phyloP scores from a whole-genome alignment of 2,113 vertebrate species.

The Canis aureus region DNA sequence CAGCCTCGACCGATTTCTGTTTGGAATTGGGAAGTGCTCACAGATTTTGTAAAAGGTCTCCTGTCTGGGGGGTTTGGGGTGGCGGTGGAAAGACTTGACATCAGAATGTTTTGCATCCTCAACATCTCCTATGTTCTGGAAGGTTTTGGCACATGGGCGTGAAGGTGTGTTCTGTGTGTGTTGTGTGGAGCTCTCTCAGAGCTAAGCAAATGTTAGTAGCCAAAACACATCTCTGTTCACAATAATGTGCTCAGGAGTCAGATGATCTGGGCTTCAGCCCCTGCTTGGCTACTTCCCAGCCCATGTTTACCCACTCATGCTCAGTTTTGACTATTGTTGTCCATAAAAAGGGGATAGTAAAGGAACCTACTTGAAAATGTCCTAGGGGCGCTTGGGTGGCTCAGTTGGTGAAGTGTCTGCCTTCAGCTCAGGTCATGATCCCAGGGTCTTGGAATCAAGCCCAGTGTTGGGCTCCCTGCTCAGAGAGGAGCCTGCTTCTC shows the following conservation, averaged over 20 bases:
- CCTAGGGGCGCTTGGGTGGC: not conserved
- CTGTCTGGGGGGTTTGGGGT: not conserved
- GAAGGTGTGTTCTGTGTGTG: not conserved
- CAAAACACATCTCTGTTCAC: not conserved
- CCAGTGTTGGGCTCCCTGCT: not conserved
- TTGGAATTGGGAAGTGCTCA: not conserved
- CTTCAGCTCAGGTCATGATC: not conserved
- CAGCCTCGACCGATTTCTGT: not conserved
- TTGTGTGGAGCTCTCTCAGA: not conserved
- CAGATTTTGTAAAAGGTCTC: not conserved
- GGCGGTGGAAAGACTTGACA: not conserved
- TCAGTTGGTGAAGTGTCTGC: not conserved
- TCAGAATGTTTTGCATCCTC: constrained; percentile 19
- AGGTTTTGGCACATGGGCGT: not conserved
- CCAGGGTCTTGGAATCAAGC: not conserved
- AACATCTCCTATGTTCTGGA: constrained; percentile 42
- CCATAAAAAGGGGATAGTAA: not conserved
- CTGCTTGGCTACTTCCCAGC: not conserved
- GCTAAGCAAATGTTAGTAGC: not conserved
- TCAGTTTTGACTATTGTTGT: not conserved
- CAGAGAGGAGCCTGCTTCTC: not conserved
- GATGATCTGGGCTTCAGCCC: not conserved
- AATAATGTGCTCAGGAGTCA: not conserved
- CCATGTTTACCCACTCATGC: not conserved
- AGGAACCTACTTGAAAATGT: not conserved